phyloP scores from a whole-genome alignment of 2,888 invertebrate genomes.

The Drosophila nigritarsus region DNA sequence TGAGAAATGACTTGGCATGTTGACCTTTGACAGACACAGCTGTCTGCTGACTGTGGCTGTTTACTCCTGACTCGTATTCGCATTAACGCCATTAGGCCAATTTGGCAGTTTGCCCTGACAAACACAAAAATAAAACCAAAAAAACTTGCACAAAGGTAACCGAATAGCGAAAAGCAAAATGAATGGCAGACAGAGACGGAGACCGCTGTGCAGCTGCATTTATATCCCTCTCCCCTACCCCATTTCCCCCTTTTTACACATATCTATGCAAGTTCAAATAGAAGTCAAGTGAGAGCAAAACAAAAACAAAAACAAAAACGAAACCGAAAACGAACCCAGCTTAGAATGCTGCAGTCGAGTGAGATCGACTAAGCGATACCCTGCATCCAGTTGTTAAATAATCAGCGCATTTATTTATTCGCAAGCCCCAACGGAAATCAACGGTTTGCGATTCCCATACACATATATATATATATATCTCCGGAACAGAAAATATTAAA shows the following conservation, averaged over 20 bases:
- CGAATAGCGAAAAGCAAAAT: constrained; percentile 51
- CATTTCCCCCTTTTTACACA: constrained; percentile 39
- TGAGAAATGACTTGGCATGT: constrained; percentile 54
- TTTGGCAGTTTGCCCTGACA: constrained; percentile 74
- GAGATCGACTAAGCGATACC: not conserved
- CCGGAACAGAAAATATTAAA: too few species aligned
- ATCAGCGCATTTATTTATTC: not conserved
- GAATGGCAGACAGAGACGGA: constrained; percentile 29
- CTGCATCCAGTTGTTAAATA: not conserved
- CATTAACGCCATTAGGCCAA: constrained; percentile 82
- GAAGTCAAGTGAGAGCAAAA: constrained; percentile 71
- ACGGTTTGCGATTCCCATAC: too few species aligned
- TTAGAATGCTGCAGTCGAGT: not conserved
- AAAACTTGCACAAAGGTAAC: constrained; percentile 69
- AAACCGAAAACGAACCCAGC: not conserved
- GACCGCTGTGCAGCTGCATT: constrained; percentile 13
- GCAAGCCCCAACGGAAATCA: not conserved
- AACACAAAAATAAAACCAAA: not conserved
- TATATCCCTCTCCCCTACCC: not conserved
- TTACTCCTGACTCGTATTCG: constrained; percentile 75
- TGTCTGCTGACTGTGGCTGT: constrained; percentile 33
- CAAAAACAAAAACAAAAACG: constrained; percentile 28
- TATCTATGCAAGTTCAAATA: constrained; percentile 79
- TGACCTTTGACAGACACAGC: constrained; percentile 60
- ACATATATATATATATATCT: too few species aligned